A percentile compares a stretch with the other conserved stretches of the same genome.
Evolutionary conservation across 2,888 invertebrate species (phyloP).

Genomic region (Lithosia quadra): DNA sequence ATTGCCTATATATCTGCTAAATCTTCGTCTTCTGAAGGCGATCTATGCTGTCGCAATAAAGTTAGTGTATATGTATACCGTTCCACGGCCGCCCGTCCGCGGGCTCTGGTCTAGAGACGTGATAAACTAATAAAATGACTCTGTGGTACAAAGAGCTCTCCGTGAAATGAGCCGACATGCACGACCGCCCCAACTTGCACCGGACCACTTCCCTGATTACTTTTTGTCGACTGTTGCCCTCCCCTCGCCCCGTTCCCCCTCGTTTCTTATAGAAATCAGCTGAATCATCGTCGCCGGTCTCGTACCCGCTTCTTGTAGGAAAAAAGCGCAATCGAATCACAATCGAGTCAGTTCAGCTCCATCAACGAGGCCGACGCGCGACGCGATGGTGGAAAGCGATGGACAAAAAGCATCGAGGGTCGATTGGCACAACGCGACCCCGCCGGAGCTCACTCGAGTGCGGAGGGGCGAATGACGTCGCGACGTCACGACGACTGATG

Average conservation of each 20-base stretch:
- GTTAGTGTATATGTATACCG: no score
- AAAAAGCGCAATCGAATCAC: conserved; percentile 17
- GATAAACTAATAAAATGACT: no score
- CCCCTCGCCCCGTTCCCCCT: conserved; percentile 1
- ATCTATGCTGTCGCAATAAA: no score
- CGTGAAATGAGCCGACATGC: conserved; percentile 18
- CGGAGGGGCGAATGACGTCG: neutral
- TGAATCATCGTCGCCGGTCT: conserved; percentile 20
- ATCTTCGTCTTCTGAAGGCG: no score
- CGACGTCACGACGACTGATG: conserved; percentile 22
- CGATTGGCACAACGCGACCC: conserved; percentile 40
- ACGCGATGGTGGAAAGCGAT: conserved; percentile 38
- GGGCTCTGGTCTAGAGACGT: no score
- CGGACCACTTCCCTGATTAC: conserved; percentile 18
- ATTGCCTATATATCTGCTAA: no score
- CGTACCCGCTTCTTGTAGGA: conserved; percentile 15
- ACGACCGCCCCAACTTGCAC: conserved; percentile 15
- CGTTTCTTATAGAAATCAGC: conserved; percentile 12
- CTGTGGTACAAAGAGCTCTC: no score
- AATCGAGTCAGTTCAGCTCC: conserved; percentile 22
- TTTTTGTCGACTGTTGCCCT: conserved; percentile 19
- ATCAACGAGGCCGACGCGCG: conserved; percentile 25
- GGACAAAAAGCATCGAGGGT: conserved; percentile 43
- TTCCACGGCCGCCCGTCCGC: no score
- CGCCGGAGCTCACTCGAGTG: conserved; percentile 7